phyloP scores from a whole-genome alignment of 2,113 vertebrate species.

The Candoia aspera region DNA sequence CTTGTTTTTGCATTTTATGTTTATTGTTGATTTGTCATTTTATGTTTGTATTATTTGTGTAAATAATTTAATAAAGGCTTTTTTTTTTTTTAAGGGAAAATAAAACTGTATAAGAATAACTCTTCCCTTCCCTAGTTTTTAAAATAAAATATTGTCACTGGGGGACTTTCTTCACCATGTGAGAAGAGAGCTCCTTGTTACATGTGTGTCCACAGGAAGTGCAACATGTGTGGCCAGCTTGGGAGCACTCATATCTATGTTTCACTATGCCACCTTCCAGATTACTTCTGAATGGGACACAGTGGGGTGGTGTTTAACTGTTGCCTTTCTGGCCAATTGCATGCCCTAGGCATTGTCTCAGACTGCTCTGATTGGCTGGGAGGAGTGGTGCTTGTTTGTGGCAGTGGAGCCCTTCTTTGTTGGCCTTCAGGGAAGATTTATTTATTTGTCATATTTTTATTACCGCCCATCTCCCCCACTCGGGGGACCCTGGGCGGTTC shows the following conservation, averaged over 20 bases:
- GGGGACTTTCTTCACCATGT: background rate
- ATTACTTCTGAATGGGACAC: background rate
- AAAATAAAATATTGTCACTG: background rate
- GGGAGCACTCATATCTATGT: background rate
- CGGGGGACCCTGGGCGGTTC: too few species aligned
- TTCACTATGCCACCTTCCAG: background rate
- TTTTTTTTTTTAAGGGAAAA: too few species aligned
- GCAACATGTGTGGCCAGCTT: background rate
- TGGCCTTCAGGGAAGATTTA: background rate
- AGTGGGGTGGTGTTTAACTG: background rate
- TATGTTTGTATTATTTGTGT: too few species aligned
- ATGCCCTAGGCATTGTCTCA: background rate
- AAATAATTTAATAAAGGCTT: too few species aligned
- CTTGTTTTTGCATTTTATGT: too few species aligned
- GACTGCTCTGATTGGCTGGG: background rate
- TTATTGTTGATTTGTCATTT: too few species aligned
- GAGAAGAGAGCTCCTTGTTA: background rate
- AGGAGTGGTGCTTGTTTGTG: background rate
- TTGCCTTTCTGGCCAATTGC: background rate
- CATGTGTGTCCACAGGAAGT: background rate
- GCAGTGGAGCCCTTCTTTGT: background rate
- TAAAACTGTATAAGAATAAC: background rate
- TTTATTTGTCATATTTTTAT: too few species aligned
- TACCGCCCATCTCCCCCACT: too few species aligned
- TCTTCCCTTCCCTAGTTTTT: background rate